These are phyloP conservation scores for Gymnodraco acuticeps DNA, from an alignment of 2,797 vertebrate species.

Conservation along the genomic window DNA sequence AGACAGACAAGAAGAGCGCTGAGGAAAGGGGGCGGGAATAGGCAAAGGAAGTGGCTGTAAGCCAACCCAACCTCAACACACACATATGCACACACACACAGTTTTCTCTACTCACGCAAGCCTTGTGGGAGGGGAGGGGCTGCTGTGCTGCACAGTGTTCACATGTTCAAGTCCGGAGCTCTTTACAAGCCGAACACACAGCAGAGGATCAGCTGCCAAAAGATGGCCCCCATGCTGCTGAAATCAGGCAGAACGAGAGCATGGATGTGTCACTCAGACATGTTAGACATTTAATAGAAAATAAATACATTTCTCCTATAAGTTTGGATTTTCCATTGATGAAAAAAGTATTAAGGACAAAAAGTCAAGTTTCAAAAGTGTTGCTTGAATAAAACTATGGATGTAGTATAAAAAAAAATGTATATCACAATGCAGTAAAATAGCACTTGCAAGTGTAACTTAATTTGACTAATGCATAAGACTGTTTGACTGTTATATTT, in stretches of 20 bases:
- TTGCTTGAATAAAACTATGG: neutral
- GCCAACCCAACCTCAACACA: constrained; percentile 80
- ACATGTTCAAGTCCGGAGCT: constrained; percentile 51
- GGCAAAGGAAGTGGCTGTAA: constrained; percentile 79
- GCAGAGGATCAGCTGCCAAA: constrained; percentile 59
- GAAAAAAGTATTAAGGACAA: neutral
- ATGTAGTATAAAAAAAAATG: neutral
- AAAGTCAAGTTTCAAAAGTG: neutral
- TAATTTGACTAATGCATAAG: too few species aligned
- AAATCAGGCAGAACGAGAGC: constrained; percentile 15
- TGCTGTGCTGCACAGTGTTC: constrained; percentile 52
- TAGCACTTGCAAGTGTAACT: neutral
- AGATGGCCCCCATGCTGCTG: constrained; percentile 60
- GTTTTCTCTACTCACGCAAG: constrained; percentile 84
- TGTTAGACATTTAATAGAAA: neutral
- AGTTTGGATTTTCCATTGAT: neutral
- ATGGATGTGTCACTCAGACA: neutral
- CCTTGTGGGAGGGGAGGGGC: constrained; percentile 67
- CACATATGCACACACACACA: constrained; percentile 54
- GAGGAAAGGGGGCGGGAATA: constrained; percentile 75
- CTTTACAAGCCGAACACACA: constrained; percentile 46
- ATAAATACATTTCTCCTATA: neutral
- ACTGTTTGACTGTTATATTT: neutral
- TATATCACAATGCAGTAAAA: neutral
- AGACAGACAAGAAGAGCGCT: constrained; percentile 39